Conservation (phyloP, 2,113 vertebrate species). For the Clarias macrocephalus region DNA sequence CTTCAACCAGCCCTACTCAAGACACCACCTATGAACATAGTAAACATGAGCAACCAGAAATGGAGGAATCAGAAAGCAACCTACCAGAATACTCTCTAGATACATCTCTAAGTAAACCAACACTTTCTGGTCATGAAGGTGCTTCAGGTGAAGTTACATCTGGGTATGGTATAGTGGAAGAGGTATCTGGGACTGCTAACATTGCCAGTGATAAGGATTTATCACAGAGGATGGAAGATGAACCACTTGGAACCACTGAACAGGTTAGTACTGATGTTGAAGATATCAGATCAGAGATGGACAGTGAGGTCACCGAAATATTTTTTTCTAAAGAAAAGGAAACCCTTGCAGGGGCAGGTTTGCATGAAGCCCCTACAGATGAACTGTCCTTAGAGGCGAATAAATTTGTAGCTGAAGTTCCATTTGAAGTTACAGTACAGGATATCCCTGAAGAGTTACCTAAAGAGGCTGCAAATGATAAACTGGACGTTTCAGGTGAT, state of each 20-base stretch:
- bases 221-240: neutral
- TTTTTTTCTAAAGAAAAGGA: slow-evolving; percentile 21
- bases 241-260: neutral
- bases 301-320: neutral
- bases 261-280: neutral
- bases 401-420: neutral
- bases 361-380: neutral
- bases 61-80: neutral
- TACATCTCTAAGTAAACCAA: neutral
- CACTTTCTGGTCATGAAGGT: neutral
- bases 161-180: slow-evolving; percentile 2
- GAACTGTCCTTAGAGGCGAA: neutral
- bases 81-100: slow-evolving; percentile 2
- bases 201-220: neutral
- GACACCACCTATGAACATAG: neutral
- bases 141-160: neutral
- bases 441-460: neutral
- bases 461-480: neutral
- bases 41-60: slow-evolving; percentile 7
- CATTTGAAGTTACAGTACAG: neutral
- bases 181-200: neutral
- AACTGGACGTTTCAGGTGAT: neutral
- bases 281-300: slow-evolving; percentile 12
- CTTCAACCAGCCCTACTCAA: neutral
- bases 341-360: too few relatives aligned